A percentile compares a stretch with the other conserved stretches of the same genome.
phyloP scores from a whole-genome alignment of 1,140 invertebrate genomes.

The Ladona fulva region DNA sequence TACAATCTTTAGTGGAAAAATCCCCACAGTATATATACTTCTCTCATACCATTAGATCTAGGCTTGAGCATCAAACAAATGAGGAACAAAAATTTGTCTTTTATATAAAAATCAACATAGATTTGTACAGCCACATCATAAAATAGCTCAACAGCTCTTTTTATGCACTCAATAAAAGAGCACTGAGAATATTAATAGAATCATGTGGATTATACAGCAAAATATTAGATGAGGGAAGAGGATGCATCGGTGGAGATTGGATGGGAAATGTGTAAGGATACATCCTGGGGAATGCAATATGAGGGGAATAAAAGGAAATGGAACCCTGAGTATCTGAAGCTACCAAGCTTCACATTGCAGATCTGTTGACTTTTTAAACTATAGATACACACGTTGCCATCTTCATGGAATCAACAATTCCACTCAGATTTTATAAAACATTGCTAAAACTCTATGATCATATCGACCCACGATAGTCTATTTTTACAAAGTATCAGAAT shows the following conservation, averaged over 20 bases:
- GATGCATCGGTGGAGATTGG: neutral
- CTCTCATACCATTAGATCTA: neutral
- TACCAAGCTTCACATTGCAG: constrained; percentile 4
- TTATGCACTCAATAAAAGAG: no score
- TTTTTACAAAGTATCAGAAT: constrained; percentile 5
- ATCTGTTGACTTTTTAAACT: constrained; percentile 7
- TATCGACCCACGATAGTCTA: neutral
- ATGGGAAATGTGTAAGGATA: neutral
- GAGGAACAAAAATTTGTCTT: constrained; percentile 10
- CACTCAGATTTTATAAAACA: neutral
- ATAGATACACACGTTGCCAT: neutral
- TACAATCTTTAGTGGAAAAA: neutral
- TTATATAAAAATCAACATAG: neutral
- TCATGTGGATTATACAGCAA: neutral
- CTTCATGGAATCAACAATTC: neutral
- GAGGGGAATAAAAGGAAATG: neutral
- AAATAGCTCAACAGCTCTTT: neutral
- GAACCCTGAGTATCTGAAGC: constrained; percentile 3
- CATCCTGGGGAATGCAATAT: neutral
- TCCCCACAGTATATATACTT: neutral
- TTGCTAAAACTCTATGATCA: neutral
- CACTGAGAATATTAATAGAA: neutral
- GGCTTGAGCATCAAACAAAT: neutral
- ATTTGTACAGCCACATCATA: neutral
- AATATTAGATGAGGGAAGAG: neutral